Conservation (phyloP, 2,113 vertebrate genomes). For the Electrona antarctica region DNA sequence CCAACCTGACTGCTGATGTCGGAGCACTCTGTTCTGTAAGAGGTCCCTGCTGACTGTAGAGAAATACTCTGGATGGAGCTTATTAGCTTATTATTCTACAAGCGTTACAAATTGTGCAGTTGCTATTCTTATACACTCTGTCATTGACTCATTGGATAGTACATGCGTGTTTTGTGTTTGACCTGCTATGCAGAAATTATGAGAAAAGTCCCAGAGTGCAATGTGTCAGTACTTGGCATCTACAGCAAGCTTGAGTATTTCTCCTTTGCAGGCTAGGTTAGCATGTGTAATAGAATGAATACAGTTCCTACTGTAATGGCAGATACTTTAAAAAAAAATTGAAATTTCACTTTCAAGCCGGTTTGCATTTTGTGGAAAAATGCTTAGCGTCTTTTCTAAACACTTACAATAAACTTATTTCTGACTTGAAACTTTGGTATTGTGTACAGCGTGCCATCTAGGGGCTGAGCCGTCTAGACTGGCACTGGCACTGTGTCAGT, state of each 20-base stretch:
- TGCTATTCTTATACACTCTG: constrained; percentile 38
- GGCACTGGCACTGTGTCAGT: too few species aligned
- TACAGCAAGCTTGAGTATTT: too few species aligned
- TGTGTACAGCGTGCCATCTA: too few species aligned
- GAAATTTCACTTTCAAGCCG: neutral
- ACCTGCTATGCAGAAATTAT: constrained; percentile 20
- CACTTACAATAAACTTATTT: too few species aligned
- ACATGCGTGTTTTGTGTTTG: constrained; percentile 24
- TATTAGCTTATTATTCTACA: constrained; percentile 54
- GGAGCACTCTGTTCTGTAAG: constrained; percentile 58
- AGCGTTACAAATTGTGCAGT: constrained; percentile 24
- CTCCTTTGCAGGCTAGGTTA: too few species aligned
- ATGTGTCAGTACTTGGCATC: neutral
- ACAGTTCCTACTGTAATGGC: too few species aligned
- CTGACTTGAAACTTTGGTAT: too few species aligned
- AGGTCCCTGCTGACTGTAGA: constrained; percentile 59
- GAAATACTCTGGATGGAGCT: constrained; percentile 52
- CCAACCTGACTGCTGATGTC: constrained; percentile 55
- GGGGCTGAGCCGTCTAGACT: too few species aligned
- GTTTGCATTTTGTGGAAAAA: constrained; percentile 9
- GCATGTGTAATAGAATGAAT: too few species aligned
- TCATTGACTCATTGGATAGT: constrained; percentile 24
- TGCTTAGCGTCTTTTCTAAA: too few species aligned
- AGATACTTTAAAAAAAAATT: too few species aligned
- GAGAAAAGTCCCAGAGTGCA: constrained; percentile 1